Evolutionary conservation across 2,113 vertebrate species (phyloP), one percentile per base, ranked within the genome.

Genomic region (Salminus brasiliensis): DNA sequence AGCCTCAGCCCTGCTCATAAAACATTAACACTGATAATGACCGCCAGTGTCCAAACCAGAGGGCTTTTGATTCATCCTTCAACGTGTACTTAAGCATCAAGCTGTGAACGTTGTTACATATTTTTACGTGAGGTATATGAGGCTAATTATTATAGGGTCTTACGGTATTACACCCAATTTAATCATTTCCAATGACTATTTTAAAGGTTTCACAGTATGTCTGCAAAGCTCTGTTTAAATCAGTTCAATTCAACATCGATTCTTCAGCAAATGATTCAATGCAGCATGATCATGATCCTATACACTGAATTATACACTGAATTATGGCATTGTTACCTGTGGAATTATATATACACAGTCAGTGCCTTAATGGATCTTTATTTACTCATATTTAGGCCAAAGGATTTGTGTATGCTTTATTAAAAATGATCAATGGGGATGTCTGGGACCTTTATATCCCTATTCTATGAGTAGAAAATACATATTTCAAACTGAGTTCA

Each of bases 11-110:
- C 65, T 69, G 36, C 16, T 49, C 21, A 74, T 74, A 2, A 80
- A 67, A 59, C 67, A 80, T 73, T 74, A 73, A 80, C 47, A 53
- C 49, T 39, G 21, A 11, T 59, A 41, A 59, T 63, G 29, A 63
- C 29, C 60, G 21, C 43, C 16, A 30, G 52, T 49, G 30, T 66
- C 60, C 32, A 67, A 55, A 68, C 47, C 34, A 30, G 47, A 63
- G 16, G 59, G 60, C 29, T 63, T 63, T 12, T 34, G 60, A 63
- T 32, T 63, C 18, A 63, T 63, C 60, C 16, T 63, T 25, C n/a
- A 55, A 63, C 16, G 8, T 63, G 18, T 16, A 21, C 15, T 63
- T 34, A 32, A 34, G 30, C 16, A 32, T 63, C 27, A 32, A 63
- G 25, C 60, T 32, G 60, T 34, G 60, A 63, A 4, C 32, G 16